Evolutionary conservation across 2,888 invertebrate species (phyloP), one percentile per base, ranked within the genome.

Genomic region (Hybos culiciformis): DNA sequence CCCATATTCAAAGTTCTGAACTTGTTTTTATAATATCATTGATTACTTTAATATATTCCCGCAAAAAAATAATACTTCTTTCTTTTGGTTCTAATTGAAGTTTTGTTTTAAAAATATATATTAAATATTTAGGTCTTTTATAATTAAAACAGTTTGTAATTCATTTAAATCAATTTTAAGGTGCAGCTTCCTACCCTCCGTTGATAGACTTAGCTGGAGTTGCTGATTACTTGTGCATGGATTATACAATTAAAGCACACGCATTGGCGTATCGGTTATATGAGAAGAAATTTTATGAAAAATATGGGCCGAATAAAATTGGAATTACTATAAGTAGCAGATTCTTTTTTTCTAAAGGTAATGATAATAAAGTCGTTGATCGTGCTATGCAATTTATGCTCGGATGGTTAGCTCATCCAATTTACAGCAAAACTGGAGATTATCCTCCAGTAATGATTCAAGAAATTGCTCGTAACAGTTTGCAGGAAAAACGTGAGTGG

Each of bases 171-270:
- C n/a, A n/a, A n/a, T n/a, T n/a, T n/a, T n/a, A n/a, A n/a, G n/a
- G n/a, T n/a, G n/a, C n/a, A n/a, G 58, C 56, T 45, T 63, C 67
- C 17, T 53, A 49, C 3, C 57, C 58, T 4, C 68, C 67, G 0
- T 56, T 60, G 5, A 42, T 70, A 3, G 61, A 68, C 37, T 56
- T 62, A 1, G 59, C 68, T 3, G 72, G 68, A 29, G 51, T 69
- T 5, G 71, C 66, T 3, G 69, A 67, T 17, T 73, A 74, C 45
- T 43, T 70, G 5, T 73, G 73, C 43, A 67, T 67, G n/a, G 70
- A 71, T 50, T 60, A 68, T 20, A 61, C 74, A 23, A 52, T 70
- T 0, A 39, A 67, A 11, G 73, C 77, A 1, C 80, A 83, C 54
- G 70, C 70, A 11, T 60, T 54, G 19, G 66, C 66, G 0, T 71